Evolutionary conservation across 2,888 invertebrate species (phyloP).

Genomic region (Xiphydria camelus): DNA sequence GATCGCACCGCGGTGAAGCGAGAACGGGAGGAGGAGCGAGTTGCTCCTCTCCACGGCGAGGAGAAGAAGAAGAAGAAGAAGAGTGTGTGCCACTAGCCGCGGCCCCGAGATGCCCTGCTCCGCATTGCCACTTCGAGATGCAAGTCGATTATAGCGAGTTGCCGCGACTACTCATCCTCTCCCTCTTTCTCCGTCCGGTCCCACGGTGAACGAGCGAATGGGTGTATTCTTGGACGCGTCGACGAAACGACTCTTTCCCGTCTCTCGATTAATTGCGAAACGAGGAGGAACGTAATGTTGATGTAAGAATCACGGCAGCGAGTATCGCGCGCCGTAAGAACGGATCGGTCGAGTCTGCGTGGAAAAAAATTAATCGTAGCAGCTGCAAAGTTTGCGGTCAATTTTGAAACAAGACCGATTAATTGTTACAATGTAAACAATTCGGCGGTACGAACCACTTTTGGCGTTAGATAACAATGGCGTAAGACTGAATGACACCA

Average conservation of each 20-base stretch:
- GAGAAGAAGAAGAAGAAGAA: conserved; percentile 14
- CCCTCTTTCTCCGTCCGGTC: neutral
- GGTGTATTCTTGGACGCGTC: conserved; percentile 10
- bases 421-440: no score
- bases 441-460: no score
- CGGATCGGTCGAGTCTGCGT: no score
- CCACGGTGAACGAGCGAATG: conserved; percentile 8
- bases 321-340: no score
- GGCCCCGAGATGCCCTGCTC: conserved; percentile 48
- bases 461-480: no score
- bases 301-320: no score
- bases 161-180: conserved; percentile 3
- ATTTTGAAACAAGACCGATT: no score
- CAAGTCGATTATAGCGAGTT: conserved; percentile 28
- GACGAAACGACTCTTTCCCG: conserved; percentile 34
- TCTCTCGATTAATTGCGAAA: conserved; percentile 37
- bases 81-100: conserved; percentile 45
- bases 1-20: conserved; percentile 21
- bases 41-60: neutral
- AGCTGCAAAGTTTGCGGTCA: no score
- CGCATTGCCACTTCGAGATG: conserved; percentile 44
- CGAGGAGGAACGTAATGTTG: no score
- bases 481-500: no score
- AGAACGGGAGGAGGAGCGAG: conserved; percentile 20
- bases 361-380: no score